phyloP scores from a whole-genome alignment of 2,113 vertebrate genomes.

The Suncus etruscus region DNA sequence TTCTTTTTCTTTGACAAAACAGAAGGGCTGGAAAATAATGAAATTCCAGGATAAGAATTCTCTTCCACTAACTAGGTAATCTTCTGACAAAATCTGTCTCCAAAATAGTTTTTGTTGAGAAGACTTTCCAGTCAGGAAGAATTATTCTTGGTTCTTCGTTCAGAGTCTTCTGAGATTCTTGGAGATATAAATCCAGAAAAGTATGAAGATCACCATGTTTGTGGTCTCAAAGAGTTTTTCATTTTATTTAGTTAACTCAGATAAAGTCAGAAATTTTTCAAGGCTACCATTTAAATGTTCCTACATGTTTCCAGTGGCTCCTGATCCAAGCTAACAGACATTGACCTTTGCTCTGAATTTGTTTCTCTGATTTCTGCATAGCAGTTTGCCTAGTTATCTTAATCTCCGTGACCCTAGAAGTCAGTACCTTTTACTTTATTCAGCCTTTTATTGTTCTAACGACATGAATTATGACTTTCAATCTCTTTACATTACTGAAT shows the following conservation, averaged over 20 bases:
- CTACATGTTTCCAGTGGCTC: background rate
- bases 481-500: background rate
- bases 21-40: background rate
- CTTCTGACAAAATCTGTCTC: background rate
- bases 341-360: background rate
- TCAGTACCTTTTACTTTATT: background rate
- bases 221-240: background rate
- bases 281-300: background rate
- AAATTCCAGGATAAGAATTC: background rate
- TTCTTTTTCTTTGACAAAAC: background rate
- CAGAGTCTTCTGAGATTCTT: background rate
- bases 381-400: background rate
- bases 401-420: background rate
- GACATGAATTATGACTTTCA: background rate
- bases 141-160: background rate
- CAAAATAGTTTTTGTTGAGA: background rate
- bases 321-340: background rate
- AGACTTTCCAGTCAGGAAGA: background rate
- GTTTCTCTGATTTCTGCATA: background rate
- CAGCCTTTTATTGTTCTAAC: slow-evolving; percentile 37
- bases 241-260: background rate
- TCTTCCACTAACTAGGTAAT: background rate
- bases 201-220: background rate
- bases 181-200: background rate
- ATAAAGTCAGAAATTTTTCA: background rate